Base-by-base conservation (phyloP, 2,113 vertebrate genomes). In the Gadus chalcogrammus region DNA sequence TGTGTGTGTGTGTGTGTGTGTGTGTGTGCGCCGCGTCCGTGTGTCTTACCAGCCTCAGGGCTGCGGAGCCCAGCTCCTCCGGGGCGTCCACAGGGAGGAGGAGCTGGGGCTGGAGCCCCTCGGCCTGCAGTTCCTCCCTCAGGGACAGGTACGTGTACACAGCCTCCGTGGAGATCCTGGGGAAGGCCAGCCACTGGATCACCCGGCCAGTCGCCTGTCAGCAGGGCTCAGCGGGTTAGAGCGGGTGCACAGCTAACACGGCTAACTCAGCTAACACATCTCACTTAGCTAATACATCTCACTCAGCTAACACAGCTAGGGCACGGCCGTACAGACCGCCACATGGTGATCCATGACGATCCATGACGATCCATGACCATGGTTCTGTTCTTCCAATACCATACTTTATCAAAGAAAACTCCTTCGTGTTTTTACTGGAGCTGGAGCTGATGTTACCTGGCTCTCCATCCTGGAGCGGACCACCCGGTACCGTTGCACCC, bases 21-120 rank as follows among this genome's bases (percentile, higher is more conserved):
- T 4, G 38, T 4, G 38, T 42, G 38, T 42, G 38, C 11, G 38
- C 1, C 17, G 38, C 11, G 38, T 1, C 17, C 70, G 48, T 65
- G 73, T 61, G 62, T 73, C 70, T 13, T 27, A 94, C 94, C 87
- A 94, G 88, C 72, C 94, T 89, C 16, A 96, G 72, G 60, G 91
- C 83, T 38, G 80, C 68, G 2, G 95, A 96, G 55, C 86, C 92
- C 59, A 95, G 76, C 3, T 67, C 76, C 24, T 60, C 77, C 48
- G 79, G 77, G 55, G 79, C 85, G 81, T 87, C 67, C 0, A 75
- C 53, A 5, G 89, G 88, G 28, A 88, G 75, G 12, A 6, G n/a
- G 71, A 72, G 73, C 71, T 59, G 85, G 58, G 65, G 77, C 48
- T 73, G 61, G 77, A 93, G 90, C 56, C 89, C 88, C 22, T 72